phyloP scores from a whole-genome alignment of 2,797 vertebrate species.

The Poeciliopsis paucimaculata region DNA sequence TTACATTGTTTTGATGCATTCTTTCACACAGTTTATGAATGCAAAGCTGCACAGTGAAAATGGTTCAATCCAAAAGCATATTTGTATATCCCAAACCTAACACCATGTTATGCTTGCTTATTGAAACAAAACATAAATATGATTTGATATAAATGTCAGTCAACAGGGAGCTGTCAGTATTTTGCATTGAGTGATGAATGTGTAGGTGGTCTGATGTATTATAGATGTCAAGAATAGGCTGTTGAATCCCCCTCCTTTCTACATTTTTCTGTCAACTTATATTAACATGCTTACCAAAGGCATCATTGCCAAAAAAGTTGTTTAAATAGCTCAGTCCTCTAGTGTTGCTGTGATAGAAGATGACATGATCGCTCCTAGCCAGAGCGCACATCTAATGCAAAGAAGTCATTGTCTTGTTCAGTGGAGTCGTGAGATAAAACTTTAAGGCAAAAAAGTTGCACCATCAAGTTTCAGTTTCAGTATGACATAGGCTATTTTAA shows the following conservation, averaged over 20 bases:
- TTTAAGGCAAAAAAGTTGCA: constrained; percentile 25
- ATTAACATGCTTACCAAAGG: constrained; percentile 63
- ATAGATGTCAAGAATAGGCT: constrained; percentile 52
- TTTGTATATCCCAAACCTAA: neutral
- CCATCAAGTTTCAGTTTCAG: neutral
- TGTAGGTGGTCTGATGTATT: constrained; percentile 57
- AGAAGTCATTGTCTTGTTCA: constrained; percentile 42
- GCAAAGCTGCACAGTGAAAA: neutral
- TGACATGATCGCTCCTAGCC: constrained; percentile 63
- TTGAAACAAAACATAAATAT: constrained; percentile 12
- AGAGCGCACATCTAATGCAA: constrained; percentile 33
- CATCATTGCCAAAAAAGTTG: constrained; percentile 49
- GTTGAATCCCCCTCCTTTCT: constrained; percentile 30
- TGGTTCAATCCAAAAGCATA: neutral
- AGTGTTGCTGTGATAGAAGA: constrained; percentile 53
- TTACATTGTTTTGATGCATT: neutral
- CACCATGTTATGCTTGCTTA: constrained; percentile 10
- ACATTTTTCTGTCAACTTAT: constrained; percentile 61
- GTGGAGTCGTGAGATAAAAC: constrained; percentile 23
- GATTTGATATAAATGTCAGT: constrained; percentile 42
- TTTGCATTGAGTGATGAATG: constrained; percentile 29
- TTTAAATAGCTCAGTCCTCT: constrained; percentile 60
- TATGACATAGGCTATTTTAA: neutral
- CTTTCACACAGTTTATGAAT: neutral
- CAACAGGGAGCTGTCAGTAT: constrained; percentile 55